Base-by-base conservation (phyloP, 2,888 invertebrate species). In the Papilio gigon region DNA sequence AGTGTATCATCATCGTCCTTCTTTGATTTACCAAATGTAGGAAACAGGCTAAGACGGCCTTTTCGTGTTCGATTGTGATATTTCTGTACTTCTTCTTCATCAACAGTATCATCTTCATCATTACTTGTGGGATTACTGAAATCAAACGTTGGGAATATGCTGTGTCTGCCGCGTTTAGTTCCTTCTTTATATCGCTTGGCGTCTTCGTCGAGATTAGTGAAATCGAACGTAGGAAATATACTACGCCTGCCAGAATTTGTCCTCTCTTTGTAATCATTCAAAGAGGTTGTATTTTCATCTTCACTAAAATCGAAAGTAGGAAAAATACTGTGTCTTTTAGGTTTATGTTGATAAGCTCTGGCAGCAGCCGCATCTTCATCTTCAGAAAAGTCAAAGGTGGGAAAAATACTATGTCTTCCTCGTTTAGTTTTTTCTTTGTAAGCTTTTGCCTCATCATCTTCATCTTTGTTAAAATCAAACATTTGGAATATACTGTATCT, bases 141-240 rank as follows among this genome's bases (percentile, higher is more conserved):
- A 75, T 91, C 85, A 63, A 91, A 90, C 12, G 84, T 83, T 2
- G 90, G 90, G 65, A 91, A 91, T 73, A 91, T 90, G 65, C 90
- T 91, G 65, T 87, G 84, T 70, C 90, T 80, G 4, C 90, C 90
- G 8, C 82, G 81, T 71, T 79, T 86, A 8, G 90, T 90, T 68
- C 76, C 84, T 78, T 90, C 90, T 78, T 84, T 90, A 65, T 91
- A 90, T 25, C 81, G 82, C 70, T 80, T 84, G 8, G 85, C 80
- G 40, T 75, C 80, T 56, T 89, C 87, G 42, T 90, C 88, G 9
- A 81, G 80, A 62, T 90, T 89, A 69, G 87, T 88, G 64, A 90
- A 89, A 74, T 90, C 90, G 71, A 90, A 90, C 37, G 85, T 84
- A 17, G 90, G 90, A 70, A 90, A 90, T 72, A 90, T 89, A 67